These are phyloP conservation scores for Leuctra nigra DNA, from an alignment of 2,888 invertebrate species.

Conservation along the genomic window DNA sequence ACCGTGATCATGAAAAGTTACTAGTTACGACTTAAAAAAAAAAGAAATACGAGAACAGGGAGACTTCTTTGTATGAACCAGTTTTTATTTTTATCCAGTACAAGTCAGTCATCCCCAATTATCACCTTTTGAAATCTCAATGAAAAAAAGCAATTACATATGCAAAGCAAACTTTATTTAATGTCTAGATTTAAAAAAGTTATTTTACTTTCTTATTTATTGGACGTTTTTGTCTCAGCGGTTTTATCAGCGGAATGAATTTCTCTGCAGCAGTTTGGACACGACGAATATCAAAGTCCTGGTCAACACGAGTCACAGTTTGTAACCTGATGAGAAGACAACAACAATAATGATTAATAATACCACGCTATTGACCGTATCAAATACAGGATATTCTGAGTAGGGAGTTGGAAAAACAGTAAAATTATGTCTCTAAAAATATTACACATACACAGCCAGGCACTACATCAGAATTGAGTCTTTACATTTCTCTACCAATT, in stretches of 20 bases:
- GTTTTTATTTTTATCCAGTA: not conserved
- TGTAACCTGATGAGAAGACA: constrained; percentile 39
- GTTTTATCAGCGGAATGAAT: constrained; percentile 32
- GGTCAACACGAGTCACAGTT: constrained; percentile 45
- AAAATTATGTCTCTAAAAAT: too few relatives aligned
- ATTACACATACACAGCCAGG: too few relatives aligned
- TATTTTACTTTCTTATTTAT: not conserved
- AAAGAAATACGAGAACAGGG: not conserved
- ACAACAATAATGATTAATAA: not conserved
- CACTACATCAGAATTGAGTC: too few relatives aligned
- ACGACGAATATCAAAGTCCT: constrained; percentile 46
- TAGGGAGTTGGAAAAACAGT: too few relatives aligned
- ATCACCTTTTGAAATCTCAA: too few relatives aligned
- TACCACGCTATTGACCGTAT: too few relatives aligned
- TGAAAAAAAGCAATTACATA: too few relatives aligned
- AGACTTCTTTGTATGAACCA: not conserved
- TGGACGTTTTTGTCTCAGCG: constrained; percentile 21
- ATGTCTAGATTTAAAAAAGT: not conserved
- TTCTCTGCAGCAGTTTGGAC: constrained; percentile 37
- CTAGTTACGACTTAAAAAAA: too few relatives aligned
- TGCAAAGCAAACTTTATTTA: not conserved
- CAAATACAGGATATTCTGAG: too few relatives aligned
- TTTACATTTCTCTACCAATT: too few relatives aligned
- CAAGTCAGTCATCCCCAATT: not conserved
- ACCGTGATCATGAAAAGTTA: too few relatives aligned